phyloP scores from a whole-genome alignment of 2,888 invertebrate species.

The Harpagoxenus sublaevis region DNA sequence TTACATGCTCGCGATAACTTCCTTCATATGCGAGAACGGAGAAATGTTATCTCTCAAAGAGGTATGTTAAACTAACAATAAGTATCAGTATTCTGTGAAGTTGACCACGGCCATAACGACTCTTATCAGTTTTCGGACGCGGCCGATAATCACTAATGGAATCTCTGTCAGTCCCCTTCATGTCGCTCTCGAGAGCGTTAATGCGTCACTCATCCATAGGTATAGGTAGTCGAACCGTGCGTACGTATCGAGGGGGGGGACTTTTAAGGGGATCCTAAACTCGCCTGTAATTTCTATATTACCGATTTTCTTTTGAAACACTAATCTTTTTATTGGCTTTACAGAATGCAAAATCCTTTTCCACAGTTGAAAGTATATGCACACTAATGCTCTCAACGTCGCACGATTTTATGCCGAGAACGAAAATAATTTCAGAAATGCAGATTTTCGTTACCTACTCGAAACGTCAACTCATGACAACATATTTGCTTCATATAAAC shows the following conservation, averaged over 20 bases:
- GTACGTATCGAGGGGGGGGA: slow-evolving; percentile 12
- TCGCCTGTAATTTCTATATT: too few relatives aligned
- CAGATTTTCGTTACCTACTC: too few relatives aligned
- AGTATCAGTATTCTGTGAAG: slow-evolving; percentile 52
- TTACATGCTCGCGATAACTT: background rate
- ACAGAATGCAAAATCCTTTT: too few relatives aligned
- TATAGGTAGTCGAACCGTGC: slow-evolving; percentile 51
- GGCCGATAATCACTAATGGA: slow-evolving; percentile 69
- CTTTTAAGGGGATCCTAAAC: slow-evolving; percentile 22
- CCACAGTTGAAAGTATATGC: too few relatives aligned
- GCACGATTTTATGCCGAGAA: too few relatives aligned
- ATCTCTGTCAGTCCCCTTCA: slow-evolving; percentile 58
- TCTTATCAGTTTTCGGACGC: slow-evolving; percentile 62
- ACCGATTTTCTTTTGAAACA: too few relatives aligned
- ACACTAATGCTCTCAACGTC: too few relatives aligned
- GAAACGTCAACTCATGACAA: too few relatives aligned
- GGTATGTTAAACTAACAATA: background rate
- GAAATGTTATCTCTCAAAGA: slow-evolving; percentile 12
- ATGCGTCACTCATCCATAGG: slow-evolving; percentile 31
- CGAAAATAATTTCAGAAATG: too few relatives aligned
- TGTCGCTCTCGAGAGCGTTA: slow-evolving; percentile 39
- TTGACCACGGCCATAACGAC: slow-evolving; percentile 4
- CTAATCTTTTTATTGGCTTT: too few relatives aligned
- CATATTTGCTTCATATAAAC: too few relatives aligned
- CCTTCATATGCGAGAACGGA: background rate